phyloP scores from a whole-genome alignment of 2,888 invertebrate species.

The Caradrina clavipalpis region DNA sequence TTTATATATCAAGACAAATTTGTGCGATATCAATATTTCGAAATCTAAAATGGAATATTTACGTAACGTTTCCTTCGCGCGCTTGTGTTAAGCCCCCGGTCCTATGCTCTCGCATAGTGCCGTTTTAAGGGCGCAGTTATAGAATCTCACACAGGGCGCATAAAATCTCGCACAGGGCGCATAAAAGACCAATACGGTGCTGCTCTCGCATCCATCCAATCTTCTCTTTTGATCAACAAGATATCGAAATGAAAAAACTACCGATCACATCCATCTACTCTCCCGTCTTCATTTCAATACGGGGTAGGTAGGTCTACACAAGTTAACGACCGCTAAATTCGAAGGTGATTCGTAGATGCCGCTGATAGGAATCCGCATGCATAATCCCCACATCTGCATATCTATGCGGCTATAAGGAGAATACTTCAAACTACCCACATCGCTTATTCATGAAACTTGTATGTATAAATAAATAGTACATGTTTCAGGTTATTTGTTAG shows the following conservation, averaged over 20 bases:
- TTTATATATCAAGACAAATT: no score
- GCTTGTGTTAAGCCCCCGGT: no score
- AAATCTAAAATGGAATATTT: no score
- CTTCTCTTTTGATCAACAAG: no score
- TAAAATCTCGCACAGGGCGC: no score
- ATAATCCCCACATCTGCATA: conserved; percentile 65
- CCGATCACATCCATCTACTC: not conserved
- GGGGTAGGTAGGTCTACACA: conserved; percentile 4
- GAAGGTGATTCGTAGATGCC: conserved; percentile 82
- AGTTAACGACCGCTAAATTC: conserved; percentile 70
- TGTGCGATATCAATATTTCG: no score
- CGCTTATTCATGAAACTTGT: conserved; percentile 57
- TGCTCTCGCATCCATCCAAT: no score
- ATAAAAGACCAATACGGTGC: no score
- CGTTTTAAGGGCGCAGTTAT: no score
- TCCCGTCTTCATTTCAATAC: conserved; percentile 7
- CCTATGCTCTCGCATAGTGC: no score
- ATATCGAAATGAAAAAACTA: not conserved
- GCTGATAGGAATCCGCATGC: conserved; percentile 68
- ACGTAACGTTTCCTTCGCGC: no score
- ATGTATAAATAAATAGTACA: conserved; percentile 36
- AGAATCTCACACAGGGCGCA: no score
- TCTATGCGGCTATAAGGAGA: conserved; percentile 45
- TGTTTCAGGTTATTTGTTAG: conserved; percentile 20
- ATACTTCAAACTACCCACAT: conserved; percentile 50